Conservation (phyloP, 2,888 invertebrate species). For the Tipula lateralis region DNA sequence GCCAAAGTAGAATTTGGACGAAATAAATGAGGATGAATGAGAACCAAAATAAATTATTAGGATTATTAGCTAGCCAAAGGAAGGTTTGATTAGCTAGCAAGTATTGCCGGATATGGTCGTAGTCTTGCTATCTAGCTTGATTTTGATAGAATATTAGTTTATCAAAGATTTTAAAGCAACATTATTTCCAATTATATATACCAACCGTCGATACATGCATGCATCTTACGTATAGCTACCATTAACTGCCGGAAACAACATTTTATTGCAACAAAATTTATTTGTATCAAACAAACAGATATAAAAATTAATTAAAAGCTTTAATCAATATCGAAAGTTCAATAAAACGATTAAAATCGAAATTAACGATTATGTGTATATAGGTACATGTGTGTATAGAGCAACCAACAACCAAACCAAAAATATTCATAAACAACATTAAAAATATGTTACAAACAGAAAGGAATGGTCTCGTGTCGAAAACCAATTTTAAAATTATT, state of each 20-base stretch:
- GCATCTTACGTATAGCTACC: neutral
- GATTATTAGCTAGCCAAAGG: too few species aligned
- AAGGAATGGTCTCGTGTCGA: neutral
- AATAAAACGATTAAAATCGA: neutral
- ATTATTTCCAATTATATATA: too few species aligned
- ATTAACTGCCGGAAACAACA: neutral
- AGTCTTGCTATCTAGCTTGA: too few species aligned
- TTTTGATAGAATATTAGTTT: too few species aligned
- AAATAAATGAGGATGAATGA: too few species aligned
- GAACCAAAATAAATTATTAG: too few species aligned
- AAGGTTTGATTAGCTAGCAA: too few species aligned
- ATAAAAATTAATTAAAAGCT: neutral
- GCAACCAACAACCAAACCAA: neutral
- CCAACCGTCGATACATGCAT: too few species aligned
- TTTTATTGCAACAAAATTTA: neutral
- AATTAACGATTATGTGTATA: neutral
- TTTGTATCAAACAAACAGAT: neutral
- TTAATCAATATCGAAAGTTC: neutral
- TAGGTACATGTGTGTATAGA: neutral
- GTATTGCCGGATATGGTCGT: too few species aligned
- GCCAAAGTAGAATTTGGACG: too few species aligned
- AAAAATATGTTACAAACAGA: neutral
- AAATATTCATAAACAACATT: neutral
- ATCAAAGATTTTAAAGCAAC: too few species aligned
- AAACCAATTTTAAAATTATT: neutral